Percentiles rank a stretch among this genome's conserved stretches.
phyloP scores from a whole-genome alignment of 1,140 invertebrate genomes.

The Euura saliciscinereae region DNA sequence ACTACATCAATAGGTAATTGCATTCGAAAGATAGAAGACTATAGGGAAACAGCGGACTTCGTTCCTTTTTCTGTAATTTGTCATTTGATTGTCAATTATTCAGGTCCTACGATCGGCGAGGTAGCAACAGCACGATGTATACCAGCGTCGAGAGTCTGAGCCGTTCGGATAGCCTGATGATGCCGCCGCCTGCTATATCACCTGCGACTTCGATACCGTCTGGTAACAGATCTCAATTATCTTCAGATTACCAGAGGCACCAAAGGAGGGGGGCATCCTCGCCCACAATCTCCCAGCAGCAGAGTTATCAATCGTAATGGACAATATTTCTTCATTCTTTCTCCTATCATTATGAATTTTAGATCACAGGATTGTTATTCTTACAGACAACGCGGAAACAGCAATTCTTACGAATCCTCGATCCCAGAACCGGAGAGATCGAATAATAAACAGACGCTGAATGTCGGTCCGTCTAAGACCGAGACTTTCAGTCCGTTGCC shows the following conservation, averaged over 20 bases:
- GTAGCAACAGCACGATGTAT: constrained; percentile 57
- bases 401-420: constrained; percentile 30
- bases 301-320: constrained; percentile 35
- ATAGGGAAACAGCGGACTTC: no score
- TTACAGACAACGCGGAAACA: constrained; percentile 36
- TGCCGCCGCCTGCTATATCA: constrained; percentile 40
- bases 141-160: constrained; percentile 59
- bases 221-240: constrained; percentile 29
- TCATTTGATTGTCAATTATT: no score
- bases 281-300: constrained; percentile 26
- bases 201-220: constrained; percentile 39
- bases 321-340: constrained; percentile 13
- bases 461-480: constrained; percentile 40
- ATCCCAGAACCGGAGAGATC: constrained; percentile 36
- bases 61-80: no score
- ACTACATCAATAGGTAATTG: constrained; percentile 48
- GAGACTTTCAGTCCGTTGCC: constrained; percentile 38
- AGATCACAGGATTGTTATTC: constrained; percentile 9
- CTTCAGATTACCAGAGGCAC: background rate
- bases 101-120: constrained; percentile 52
- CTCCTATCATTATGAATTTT: background rate
- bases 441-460: constrained; percentile 34
- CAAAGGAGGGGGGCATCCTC: constrained; percentile 19
- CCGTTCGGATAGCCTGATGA: constrained; percentile 46
- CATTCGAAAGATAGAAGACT: background rate